Evolutionary conservation across 1,140 invertebrate species (phyloP).

Genomic region (Drosophila guanche): DNA sequence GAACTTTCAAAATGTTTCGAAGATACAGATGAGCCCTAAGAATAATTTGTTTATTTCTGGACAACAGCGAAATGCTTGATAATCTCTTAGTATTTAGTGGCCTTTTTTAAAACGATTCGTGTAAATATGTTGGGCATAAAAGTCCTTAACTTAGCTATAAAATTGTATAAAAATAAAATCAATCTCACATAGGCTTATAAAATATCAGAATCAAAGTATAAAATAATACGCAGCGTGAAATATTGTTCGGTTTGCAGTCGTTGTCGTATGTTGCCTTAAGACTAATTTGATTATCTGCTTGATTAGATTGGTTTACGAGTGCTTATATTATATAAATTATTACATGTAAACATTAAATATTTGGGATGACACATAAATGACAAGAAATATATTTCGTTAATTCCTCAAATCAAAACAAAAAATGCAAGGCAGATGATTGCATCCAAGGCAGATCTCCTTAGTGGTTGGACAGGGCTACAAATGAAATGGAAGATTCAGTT

Average conservation of each 20-base stretch:
- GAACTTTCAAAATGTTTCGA: slow-evolving; percentile 1
- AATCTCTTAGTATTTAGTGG: slow-evolving; percentile 26
- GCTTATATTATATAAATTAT: slow-evolving; percentile 59
- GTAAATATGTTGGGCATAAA: slow-evolving; percentile 11
- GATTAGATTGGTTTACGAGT: slow-evolving; percentile 73
- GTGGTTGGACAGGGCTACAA: slow-evolving; percentile 3
- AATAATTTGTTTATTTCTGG: slow-evolving; percentile 29
- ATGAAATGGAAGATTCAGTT: slow-evolving; percentile 33
- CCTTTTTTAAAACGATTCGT: slow-evolving; percentile 22
- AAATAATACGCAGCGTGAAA: slow-evolving; percentile 38
- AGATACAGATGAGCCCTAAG: slow-evolving; percentile 16
- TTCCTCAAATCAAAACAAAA: slow-evolving; percentile 34
- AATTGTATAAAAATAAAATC: slow-evolving; percentile 20
- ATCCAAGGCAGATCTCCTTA: neutral
- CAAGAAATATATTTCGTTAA: slow-evolving; percentile 38
- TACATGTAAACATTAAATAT: slow-evolving; percentile 67
- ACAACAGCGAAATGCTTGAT: slow-evolving; percentile 18
- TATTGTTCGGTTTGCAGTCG: neutral
- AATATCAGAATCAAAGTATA: slow-evolving; percentile 15
- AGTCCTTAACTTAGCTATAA: slow-evolving; percentile 24
- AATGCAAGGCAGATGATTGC: neutral
- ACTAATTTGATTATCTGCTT: slow-evolving; percentile 74
- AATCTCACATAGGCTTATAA: neutral
- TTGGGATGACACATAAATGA: slow-evolving; percentile 61
- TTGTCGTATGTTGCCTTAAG: slow-evolving; percentile 37